Evolutionary conservation across 2,797 vertebrate genomes (phyloP).

Genomic region (Balearica regulorum): DNA sequence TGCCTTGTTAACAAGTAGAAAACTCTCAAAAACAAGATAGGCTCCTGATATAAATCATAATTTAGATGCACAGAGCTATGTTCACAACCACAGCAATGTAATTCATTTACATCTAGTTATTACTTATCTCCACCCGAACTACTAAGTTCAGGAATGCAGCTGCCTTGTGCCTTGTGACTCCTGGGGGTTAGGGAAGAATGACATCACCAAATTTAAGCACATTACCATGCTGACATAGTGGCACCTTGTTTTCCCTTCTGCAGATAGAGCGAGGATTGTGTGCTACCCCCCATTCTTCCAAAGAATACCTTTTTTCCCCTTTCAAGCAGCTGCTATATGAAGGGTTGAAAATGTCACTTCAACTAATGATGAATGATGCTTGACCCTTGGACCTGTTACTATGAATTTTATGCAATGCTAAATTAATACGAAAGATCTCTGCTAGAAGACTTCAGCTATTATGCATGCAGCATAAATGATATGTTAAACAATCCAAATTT

Average conservation of each 20-base stretch:
- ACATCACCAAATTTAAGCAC: conserved; percentile 89
- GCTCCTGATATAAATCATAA: conserved; percentile 96
- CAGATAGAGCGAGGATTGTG: conserved; percentile 85
- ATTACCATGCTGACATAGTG: conserved; percentile 92
- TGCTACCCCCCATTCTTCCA: conserved; percentile 78
- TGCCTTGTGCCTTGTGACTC: conserved; percentile 92
- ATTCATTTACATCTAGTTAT: conserved; percentile 87
- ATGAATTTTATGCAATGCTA: conserved; percentile 81
- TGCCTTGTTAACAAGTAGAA: conserved; percentile 87
- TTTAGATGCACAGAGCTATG: conserved; percentile 89
- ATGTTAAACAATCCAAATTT: conserved; percentile 71
- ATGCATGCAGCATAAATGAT: conserved; percentile 69
- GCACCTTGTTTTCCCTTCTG: conserved; percentile 90
- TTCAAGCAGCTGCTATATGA: conserved; percentile 81
- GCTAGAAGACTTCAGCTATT: conserved; percentile 74
- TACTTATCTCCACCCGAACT: conserved; percentile 81
- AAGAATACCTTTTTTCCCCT: conserved; percentile 91
- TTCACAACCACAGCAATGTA: conserved; percentile 86
- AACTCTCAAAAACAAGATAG: conserved; percentile 85
- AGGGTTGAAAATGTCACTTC: conserved; percentile 95
- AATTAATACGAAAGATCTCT: conserved; percentile 86
- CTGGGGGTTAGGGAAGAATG: conserved; percentile 88
- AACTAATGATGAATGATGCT: conserved; percentile 97
- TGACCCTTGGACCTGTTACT: conserved; percentile 86
- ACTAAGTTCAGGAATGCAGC: conserved; percentile 88